Evolutionary conservation across 2,797 vertebrate species (phyloP).

Genomic region (Schizothorax lantsangensis): DNA sequence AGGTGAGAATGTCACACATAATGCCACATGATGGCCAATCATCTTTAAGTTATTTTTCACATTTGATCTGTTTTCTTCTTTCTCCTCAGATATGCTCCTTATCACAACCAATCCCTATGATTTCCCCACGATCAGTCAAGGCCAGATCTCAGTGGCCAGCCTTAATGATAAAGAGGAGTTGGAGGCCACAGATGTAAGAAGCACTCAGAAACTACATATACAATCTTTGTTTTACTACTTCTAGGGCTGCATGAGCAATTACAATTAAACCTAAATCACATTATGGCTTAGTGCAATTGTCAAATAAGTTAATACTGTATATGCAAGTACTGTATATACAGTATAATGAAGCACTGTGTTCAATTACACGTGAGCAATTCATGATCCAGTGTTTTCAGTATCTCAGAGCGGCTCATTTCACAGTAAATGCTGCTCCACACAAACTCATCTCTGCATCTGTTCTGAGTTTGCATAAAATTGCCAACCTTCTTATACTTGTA

Average conservation of each 20-base stretch:
- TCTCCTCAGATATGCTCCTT: slow-evolving; percentile 82
- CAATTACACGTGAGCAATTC: neutral
- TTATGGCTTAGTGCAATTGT: neutral
- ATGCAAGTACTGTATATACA: neutral
- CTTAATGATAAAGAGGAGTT: slow-evolving; percentile 85
- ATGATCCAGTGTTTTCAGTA: neutral
- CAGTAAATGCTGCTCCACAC: neutral
- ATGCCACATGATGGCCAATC: neutral
- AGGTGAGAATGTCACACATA: slow-evolving; percentile 66
- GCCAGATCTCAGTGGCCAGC: slow-evolving; percentile 82
- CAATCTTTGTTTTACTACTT: neutral
- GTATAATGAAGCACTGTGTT: neutral
- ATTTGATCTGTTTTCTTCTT: neutral
- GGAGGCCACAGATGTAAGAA: slow-evolving; percentile 85
- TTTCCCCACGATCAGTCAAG: slow-evolving; percentile 84
- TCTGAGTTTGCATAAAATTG: neutral
- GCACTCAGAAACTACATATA: neutral
- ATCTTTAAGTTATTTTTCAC: neutral
- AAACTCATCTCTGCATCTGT: neutral
- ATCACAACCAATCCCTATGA: slow-evolving; percentile 86
- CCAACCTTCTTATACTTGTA: neutral
- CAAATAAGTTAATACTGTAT: neutral
- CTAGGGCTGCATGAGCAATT: neutral
- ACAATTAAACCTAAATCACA: neutral
- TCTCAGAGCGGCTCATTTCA: neutral